phyloP scores from a whole-genome alignment of 2,888 invertebrate genomes.

The Mythimna loreyi region DNA sequence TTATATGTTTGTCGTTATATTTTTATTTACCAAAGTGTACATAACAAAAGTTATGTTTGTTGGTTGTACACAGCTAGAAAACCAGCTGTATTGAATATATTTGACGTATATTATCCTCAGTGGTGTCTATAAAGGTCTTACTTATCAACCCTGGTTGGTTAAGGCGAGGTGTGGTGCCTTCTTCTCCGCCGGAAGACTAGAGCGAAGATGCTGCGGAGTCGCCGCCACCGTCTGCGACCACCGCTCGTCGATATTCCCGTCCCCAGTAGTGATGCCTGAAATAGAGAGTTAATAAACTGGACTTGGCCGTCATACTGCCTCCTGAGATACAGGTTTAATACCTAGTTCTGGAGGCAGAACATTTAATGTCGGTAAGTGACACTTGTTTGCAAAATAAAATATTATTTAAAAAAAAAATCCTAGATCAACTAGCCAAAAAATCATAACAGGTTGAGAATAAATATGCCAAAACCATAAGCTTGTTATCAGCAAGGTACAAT shows the following conservation, averaged over 20 bases:
- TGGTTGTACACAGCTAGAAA: constrained; percentile 34
- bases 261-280: constrained; percentile 88
- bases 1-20: constrained; percentile 32
- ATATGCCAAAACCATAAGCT: too few species aligned
- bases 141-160: constrained; percentile 50
- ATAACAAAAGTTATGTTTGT: constrained; percentile 57
- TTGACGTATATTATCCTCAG: constrained; percentile 13
- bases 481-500: too few species aligned
- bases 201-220: constrained; percentile 95
- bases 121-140: constrained; percentile 43
- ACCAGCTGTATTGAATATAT: constrained; percentile 30
- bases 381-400: too few species aligned
- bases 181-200: constrained; percentile 94
- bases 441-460: too few species aligned
- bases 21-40: constrained; percentile 26
- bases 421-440: too few species aligned
- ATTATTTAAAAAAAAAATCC: too few species aligned
- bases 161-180: constrained; percentile 80
- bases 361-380: too few species aligned
- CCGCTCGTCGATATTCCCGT: constrained; percentile 85
- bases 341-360: too few species aligned
- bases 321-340: too few species aligned
- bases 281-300: neutral
- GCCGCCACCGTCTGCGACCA: constrained; percentile 95
- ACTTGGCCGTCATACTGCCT: too few species aligned